These are phyloP conservation scores for Callyntrura guangdongensis DNA, from an alignment of 2,888 invertebrate genomes.

Conservation along the genomic window DNA sequence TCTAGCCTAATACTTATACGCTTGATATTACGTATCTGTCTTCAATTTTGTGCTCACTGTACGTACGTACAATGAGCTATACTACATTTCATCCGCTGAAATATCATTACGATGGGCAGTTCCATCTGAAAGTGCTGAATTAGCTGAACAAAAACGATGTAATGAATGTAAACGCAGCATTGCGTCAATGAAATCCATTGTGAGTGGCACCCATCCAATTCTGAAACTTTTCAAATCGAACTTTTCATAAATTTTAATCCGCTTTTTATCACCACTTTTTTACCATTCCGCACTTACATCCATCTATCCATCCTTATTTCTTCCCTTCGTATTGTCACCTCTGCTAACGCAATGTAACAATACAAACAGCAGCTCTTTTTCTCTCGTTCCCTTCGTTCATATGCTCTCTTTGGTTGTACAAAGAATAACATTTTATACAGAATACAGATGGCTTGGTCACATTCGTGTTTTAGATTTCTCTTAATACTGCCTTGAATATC, in stretches of 20 bases:
- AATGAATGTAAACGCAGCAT: conserved; percentile 9
- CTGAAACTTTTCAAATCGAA: conserved; percentile 65
- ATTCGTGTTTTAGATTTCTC: conserved; percentile 58
- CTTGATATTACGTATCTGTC: not conserved
- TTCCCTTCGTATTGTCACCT: conserved; percentile 62
- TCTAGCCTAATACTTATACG: not conserved
- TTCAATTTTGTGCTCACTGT: not conserved
- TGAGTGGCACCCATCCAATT: conserved; percentile 64
- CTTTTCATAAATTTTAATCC: conserved; percentile 73
- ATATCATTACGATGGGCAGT: not conserved
- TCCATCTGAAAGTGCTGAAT: not conserved
- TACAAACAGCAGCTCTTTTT: conserved; percentile 36
- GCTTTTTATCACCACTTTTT: conserved; percentile 74
- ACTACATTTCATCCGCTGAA: not conserved
- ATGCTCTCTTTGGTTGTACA: conserved; percentile 1
- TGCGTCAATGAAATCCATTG: conserved; percentile 21
- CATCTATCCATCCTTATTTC: conserved; percentile 12
- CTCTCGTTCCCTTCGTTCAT: not conserved
- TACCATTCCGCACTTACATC: conserved; percentile 62
- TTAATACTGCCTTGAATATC: no score
- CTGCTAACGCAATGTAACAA: conserved; percentile 53
- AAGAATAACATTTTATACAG: no score
- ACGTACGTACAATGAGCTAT: not conserved
- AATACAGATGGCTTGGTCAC: conserved; percentile 38
- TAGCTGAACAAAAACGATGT: not conserved